Conservation (phyloP, 2,888 invertebrate species). For the Trichopoda pennipes region DNA sequence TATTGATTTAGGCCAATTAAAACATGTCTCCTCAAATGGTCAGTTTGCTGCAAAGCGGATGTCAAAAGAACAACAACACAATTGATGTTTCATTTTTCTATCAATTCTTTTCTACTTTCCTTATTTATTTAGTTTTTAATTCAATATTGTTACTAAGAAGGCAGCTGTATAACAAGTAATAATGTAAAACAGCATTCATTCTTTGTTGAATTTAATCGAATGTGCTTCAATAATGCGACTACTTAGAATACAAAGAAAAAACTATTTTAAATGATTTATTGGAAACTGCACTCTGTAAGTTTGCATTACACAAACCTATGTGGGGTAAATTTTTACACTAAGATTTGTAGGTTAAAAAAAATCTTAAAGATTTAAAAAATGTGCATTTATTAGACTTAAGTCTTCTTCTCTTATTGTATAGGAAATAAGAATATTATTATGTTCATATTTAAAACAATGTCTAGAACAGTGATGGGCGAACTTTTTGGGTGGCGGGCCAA, state of each 20-base stretch:
- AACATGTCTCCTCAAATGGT: constrained; percentile 47
- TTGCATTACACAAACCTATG: too few relatives aligned
- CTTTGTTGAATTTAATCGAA: not conserved
- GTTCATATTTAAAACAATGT: too few relatives aligned
- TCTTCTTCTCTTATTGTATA: too few relatives aligned
- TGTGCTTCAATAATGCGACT: not conserved
- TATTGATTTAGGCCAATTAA: constrained; percentile 60
- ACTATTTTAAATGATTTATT: too few relatives aligned
- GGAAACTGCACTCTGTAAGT: too few relatives aligned
- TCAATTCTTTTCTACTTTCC: constrained; percentile 14
- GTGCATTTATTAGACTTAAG: too few relatives aligned
- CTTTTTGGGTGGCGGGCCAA: too few relatives aligned
- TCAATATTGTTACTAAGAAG: constrained; percentile 32
- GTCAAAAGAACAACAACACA: constrained; percentile 30
- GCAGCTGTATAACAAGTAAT: constrained; percentile 36
- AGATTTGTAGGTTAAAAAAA: too few relatives aligned
- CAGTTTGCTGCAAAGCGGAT: constrained; percentile 27
- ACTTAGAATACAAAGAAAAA: not conserved
- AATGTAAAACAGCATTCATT: not conserved
- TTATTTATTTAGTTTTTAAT: constrained; percentile 23
- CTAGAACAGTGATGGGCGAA: too few relatives aligned
- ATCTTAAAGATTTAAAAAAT: too few relatives aligned
- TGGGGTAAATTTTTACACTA: too few relatives aligned
- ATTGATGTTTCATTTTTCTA: constrained; percentile 22
- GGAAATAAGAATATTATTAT: too few relatives aligned